These are phyloP conservation scores for Nemurella pictetii DNA, from an alignment of 2,888 invertebrate species.

Conservation along the genomic window DNA sequence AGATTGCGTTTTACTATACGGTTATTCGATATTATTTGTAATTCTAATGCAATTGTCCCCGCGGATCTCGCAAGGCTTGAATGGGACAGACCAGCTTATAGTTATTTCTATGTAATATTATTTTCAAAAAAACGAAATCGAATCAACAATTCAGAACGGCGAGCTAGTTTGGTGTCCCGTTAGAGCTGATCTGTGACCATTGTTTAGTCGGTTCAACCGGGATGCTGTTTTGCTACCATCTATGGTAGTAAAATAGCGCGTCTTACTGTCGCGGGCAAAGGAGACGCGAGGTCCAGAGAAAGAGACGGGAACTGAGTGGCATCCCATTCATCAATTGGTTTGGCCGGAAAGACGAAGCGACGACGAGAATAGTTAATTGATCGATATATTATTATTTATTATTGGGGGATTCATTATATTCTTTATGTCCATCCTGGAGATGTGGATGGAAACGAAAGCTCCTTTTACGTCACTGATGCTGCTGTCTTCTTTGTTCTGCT, in stretches of 20 bases:
- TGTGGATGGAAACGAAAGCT: not conserved
- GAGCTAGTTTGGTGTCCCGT: constrained; percentile 25
- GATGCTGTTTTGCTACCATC: constrained; percentile 26
- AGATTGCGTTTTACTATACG: too few relatives aligned
- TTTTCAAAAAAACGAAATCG: not conserved
- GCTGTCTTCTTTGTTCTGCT: constrained; percentile 12
- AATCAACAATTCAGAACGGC: not conserved
- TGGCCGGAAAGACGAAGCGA: constrained; percentile 10
- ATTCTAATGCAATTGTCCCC: not conserved
- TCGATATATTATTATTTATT: not conserved
- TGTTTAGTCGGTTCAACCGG: constrained; percentile 18
- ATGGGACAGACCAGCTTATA: constrained; percentile 4
- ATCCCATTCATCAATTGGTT: constrained; percentile 23
- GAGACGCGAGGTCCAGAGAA: not conserved
- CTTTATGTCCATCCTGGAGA: not conserved
- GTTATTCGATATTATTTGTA: not conserved
- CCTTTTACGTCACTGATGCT: constrained; percentile 8
- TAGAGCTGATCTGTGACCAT: not conserved
- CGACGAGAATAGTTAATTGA: not conserved
- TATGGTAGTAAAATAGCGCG: constrained; percentile 30
- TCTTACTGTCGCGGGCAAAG: not conserved
- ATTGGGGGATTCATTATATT: not conserved
- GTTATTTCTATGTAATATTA: not conserved
- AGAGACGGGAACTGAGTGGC: not conserved
- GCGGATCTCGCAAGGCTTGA: constrained; percentile 12